These are phyloP conservation scores for Brachionus sp. DNA, from an alignment of 1,140 invertebrate genomes.

Conservation along the genomic window DNA sequence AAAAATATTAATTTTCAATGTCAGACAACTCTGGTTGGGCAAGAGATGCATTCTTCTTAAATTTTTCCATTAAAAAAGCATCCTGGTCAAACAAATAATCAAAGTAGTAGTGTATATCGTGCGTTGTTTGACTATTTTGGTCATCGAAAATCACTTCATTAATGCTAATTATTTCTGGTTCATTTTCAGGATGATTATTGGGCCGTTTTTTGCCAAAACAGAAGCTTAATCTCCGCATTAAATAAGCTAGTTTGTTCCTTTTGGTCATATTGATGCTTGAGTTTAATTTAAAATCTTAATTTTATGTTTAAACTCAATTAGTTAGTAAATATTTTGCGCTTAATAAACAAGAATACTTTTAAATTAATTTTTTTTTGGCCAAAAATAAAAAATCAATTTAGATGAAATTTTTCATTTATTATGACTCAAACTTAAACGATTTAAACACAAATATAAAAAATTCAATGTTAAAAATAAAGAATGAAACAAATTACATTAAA, in stretches of 20 bases:
- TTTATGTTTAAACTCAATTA: neutral
- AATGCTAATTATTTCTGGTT: neutral
- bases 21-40: neutral
- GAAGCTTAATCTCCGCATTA: neutral
- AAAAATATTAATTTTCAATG: neutral
- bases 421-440: no score
- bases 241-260: neutral
- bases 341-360: no score
- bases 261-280: neutral
- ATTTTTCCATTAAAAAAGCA: neutral
- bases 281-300: neutral
- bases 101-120: neutral
- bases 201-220: neutral
- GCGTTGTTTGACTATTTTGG: neutral
- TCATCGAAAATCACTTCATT: neutral
- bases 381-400: no score
- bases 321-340: neutral
- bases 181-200: neutral
- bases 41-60: neutral
- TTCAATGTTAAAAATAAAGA: no score
- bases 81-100: neutral
- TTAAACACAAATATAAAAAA: no score
- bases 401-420: no score
- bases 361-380: no score
- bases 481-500: no score